Evolutionary conservation across 2,797 vertebrate species (phyloP), one percentile per base, ranked within the genome.

Genomic region (Danio tinwini): DNA sequence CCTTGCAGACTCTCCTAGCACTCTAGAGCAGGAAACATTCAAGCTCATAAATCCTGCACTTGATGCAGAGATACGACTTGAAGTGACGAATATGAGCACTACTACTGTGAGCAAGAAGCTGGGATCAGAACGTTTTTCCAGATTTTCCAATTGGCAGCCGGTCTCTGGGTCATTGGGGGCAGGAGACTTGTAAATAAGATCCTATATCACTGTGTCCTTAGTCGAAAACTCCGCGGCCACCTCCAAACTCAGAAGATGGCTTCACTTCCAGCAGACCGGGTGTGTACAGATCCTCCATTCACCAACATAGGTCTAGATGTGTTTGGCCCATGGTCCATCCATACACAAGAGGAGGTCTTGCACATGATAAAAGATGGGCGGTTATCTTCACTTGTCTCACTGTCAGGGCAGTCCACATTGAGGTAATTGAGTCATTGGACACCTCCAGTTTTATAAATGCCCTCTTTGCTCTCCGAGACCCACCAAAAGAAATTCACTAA

Each of bases 231-330:
- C 5, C 17, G 86, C 0, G 64, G 52, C 16, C 13, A 6, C 1
- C 77, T 70, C 19, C 80, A 76, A 14, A 78, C 83, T 11, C 78
- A 85, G 13, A 76, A 70, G 49, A 14, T 86, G 61, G 64, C 45
- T 8, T 50, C 17, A 17, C 53, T 21, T 19, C 5, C 44, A 1
- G 14, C 37, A 5, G 59, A 61, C 59, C 2, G 7, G 29, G 39
- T 40, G 13, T 61, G 29, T 40, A 40, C 37, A 40, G 29, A 59
- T 59, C 56, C 56, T 59, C 21, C 5, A 13, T 59, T 59, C 3
- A 58, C 56, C 16, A 80, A 82, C 37, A 42, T 83, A 5, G 81
- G 72, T 14, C 3, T 82, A 0, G 62, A 80, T 1, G 49, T 67
- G 4, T 47, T 21, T 14, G 63, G 63, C n/a, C 49, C 50, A n/a